A percentile compares a stretch with the other conserved stretches of the same genome.
Conservation (phyloP, 2,888 invertebrate species). For the Ligdia adustata region DNA sequence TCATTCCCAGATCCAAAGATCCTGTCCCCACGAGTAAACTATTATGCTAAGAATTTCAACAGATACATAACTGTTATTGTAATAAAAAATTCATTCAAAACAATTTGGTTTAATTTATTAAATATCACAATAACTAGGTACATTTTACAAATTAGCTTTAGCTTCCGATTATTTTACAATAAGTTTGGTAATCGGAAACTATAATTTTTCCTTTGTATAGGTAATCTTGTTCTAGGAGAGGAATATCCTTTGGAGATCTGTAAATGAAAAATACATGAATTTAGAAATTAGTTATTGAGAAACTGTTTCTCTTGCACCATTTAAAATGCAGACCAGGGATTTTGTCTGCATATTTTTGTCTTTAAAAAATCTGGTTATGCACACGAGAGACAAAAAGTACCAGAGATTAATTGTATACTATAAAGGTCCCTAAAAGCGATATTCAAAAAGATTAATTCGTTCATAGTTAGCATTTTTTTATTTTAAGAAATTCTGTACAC, state of each 20-base stretch:
- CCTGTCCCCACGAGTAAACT: slow-evolving; percentile 55
- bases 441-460: no score
- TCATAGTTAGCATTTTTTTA: no score
- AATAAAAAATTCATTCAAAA: slow-evolving; percentile 13
- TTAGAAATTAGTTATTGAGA: no score
- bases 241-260: slow-evolving; percentile 62
- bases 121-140: slow-evolving; percentile 6
- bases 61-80: neutral
- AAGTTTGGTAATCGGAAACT: slow-evolving; percentile 75
- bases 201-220: slow-evolving; percentile 74
- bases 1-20: slow-evolving; percentile 74
- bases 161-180: slow-evolving; percentile 69
- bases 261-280: slow-evolving; percentile 35
- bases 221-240: slow-evolving; percentile 61
- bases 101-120: slow-evolving; percentile 15
- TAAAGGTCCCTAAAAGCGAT: no score
- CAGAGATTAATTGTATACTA: no score
- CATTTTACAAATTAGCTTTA: slow-evolving; percentile 18
- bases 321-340: no score
- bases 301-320: no score
- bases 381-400: no score
- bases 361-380: no score
- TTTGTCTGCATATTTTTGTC: no score
- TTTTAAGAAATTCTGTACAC: no score
- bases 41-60: slow-evolving; percentile 12